Conservation (phyloP, 2,113 vertebrate genomes). For the Butastur rufipennis region DNA sequence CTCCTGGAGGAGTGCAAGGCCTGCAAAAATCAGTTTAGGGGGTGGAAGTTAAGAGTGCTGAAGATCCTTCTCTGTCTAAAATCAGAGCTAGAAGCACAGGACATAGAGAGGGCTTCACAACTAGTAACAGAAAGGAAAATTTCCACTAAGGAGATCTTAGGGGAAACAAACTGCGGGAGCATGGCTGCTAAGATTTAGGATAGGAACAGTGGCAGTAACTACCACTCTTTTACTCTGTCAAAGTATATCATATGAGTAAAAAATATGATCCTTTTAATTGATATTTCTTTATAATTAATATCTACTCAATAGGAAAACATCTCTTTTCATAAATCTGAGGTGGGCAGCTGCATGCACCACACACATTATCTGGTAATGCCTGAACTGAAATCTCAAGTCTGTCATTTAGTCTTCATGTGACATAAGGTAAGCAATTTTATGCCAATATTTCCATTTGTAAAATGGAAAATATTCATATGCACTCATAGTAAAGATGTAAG, state of each 20-base stretch:
- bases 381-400: neutral
- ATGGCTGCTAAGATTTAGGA: neutral
- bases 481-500: neutral
- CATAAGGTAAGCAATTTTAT: neutral
- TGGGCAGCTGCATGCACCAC: neutral
- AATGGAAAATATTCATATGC: neutral
- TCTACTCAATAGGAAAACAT: neutral
- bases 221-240: neutral
- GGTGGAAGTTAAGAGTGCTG: neutral
- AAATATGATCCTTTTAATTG: neutral
- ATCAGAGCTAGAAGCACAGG: neutral
- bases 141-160: neutral
- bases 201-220: neutral
- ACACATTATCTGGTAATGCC: neutral
- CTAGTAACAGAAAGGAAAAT: neutral
- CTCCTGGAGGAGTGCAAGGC: neutral
- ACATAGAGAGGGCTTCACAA: neutral
- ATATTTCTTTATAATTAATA: neutral
- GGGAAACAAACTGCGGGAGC: neutral
- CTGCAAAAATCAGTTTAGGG: neutral
- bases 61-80: neutral
- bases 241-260: neutral
- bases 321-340: neutral
- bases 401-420: neutral
- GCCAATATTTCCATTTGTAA: neutral